Percentiles rank a stretch among this genome's conserved stretches.
These are phyloP conservation scores for Neoseiulus cucumeris DNA, from an alignment of 1,140 invertebrate genomes.

Conservation along the genomic window DNA sequence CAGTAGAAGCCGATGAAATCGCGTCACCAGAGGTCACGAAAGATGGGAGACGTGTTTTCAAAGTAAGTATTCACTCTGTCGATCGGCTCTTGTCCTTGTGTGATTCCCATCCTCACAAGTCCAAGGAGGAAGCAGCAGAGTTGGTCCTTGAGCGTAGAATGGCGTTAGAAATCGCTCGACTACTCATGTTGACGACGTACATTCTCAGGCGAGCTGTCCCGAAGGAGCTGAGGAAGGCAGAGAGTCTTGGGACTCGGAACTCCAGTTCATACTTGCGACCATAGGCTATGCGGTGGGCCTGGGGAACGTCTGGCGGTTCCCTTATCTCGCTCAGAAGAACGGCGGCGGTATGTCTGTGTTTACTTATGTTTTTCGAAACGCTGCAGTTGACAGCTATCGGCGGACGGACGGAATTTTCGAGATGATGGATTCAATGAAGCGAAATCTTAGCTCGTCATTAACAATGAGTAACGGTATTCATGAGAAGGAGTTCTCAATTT, in stretches of 20 bases:
- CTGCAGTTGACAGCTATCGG: too few relatives aligned
- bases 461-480: too few relatives aligned
- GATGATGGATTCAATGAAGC: too few relatives aligned
- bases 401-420: too few relatives aligned
- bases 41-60: neutral
- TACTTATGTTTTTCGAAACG: too few relatives aligned
- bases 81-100: neutral
- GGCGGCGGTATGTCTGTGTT: constrained; percentile 42
- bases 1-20: neutral
- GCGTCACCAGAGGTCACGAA: constrained; percentile 1
- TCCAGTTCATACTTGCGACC: constrained; percentile 71
- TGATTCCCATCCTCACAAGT: too few relatives aligned
- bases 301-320: constrained; percentile 23
- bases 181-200: constrained; percentile 33
- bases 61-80: neutral
- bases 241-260: constrained; percentile 78
- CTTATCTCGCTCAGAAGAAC: constrained; percentile 59
- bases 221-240: constrained; percentile 47
- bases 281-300: constrained; percentile 62
- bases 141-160: too few relatives aligned
- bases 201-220: constrained; percentile 23
- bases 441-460: too few relatives aligned
- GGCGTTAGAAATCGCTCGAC: too few relatives aligned
- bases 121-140: too few relatives aligned
- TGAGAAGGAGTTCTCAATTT: constrained; percentile 18